Evolutionary conservation across 1,140 invertebrate genomes (phyloP).

Genomic region (Lordiphosa mommai): DNA sequence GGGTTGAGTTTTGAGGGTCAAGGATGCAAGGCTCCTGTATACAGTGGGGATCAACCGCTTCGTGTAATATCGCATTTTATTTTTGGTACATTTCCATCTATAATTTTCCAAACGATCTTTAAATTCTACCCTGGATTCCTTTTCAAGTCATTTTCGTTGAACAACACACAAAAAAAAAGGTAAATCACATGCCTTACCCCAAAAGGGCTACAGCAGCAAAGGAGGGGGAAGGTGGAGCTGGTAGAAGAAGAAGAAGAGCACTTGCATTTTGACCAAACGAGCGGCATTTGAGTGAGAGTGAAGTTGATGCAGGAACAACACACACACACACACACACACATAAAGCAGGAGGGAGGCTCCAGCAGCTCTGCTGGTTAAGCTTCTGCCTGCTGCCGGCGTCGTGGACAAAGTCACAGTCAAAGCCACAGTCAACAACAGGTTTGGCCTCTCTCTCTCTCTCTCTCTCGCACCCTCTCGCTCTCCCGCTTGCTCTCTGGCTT

Average conservation of each 20-base stretch:
- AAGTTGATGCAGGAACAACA: constrained; percentile 71
- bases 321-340: constrained; percentile 19
- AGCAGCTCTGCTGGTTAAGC: constrained; percentile 1
- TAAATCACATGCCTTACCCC: too few species aligned
- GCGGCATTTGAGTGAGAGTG: constrained; percentile 79
- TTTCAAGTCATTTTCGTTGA: too few species aligned
- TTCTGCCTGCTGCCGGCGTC: constrained; percentile 21
- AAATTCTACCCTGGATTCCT: too few species aligned
- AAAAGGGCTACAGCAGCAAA: not conserved
- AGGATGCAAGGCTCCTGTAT: too few species aligned
- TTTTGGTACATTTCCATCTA: too few species aligned
- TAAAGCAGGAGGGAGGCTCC: constrained; percentile 3
- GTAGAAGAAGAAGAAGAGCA: constrained; percentile 40
- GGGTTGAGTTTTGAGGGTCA: too few species aligned
- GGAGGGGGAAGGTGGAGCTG: not conserved
- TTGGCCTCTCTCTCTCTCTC: constrained; percentile 32
- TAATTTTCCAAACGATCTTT: too few species aligned
- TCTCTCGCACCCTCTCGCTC: not conserved
- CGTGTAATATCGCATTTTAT: too few species aligned
- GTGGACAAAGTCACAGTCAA: constrained; percentile 72
- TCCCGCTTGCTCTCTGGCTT: constrained; percentile 1
- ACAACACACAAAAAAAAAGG: too few species aligned
- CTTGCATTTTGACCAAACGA: constrained; percentile 61
- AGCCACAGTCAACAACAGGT: constrained; percentile 65
- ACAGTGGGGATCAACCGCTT: too few species aligned